A percentile compares a stretch with the other conserved stretches of the same genome.
phyloP scores from a whole-genome alignment of 2,888 invertebrate species.

The Clitarchus hookeri region DNA sequence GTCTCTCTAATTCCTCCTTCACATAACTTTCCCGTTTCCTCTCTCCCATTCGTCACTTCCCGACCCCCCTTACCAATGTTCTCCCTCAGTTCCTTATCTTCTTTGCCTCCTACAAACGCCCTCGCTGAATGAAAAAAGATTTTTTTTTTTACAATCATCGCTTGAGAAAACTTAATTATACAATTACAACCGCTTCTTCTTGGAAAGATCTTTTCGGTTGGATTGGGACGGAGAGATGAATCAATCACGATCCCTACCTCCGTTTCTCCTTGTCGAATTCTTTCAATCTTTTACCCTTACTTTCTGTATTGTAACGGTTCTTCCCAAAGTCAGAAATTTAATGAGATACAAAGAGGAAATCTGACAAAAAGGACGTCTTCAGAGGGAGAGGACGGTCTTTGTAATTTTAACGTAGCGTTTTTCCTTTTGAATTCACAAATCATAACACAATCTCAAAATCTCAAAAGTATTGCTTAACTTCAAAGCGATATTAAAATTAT shows the following conservation, averaged over 20 bases:
- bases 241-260: slow-evolving; percentile 31
- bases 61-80: background rate
- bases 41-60: slow-evolving; percentile 21
- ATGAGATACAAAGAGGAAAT: slow-evolving; percentile 1
- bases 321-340: background rate
- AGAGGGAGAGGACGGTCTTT: background rate
- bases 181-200: slow-evolving; percentile 32
- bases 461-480: background rate
- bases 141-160: slow-evolving; percentile 32
- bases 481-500: background rate
- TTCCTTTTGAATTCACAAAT: background rate
- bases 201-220: slow-evolving; percentile 18
- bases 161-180: slow-evolving; percentile 36
- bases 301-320: background rate
- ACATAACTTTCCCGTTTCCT: slow-evolving; percentile 25
- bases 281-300: slow-evolving; percentile 1
- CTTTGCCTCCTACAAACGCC: background rate
- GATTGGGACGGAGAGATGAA: slow-evolving; percentile 27
- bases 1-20: slow-evolving; percentile 22
- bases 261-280: background rate
- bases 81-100: background rate
- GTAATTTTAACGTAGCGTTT: background rate
- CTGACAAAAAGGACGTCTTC: slow-evolving; percentile 1
- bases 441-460: background rate
- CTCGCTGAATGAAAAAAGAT: background rate